Evolutionary conservation across 2,888 invertebrate species (phyloP).

Genomic region (Troides aeacus): DNA sequence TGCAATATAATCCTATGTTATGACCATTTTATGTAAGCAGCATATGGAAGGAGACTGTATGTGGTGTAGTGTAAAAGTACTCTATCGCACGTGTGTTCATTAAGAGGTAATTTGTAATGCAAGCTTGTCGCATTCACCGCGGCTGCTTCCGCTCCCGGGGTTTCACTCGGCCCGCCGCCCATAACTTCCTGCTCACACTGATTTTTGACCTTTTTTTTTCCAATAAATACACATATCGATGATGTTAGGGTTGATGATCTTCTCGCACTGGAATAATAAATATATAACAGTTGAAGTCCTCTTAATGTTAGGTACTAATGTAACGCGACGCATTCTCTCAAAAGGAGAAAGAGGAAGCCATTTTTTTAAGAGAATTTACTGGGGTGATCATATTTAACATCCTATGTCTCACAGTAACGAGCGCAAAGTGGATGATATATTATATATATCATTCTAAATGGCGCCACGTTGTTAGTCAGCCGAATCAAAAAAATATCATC

Average conservation of each 20-base stretch:
- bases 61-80: conserved; percentile 26
- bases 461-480: no score
- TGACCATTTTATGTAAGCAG: neutral
- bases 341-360: no score
- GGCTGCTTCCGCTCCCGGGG: conserved; percentile 63
- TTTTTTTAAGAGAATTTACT: no score
- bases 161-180: conserved; percentile 65
- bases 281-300: neutral
- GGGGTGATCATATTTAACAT: no score
- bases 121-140: conserved; percentile 57
- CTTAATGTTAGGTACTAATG: no score
- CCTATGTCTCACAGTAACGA: no score
- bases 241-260: conserved; percentile 46
- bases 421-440: no score
- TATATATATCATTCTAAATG: no score
- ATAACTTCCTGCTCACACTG: conserved; percentile 68
- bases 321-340: no score
- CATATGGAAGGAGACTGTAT: neutral
- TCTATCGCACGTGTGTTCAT: conserved; percentile 64
- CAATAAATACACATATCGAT: conserved; percentile 52
- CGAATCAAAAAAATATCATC: no score
- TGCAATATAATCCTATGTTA: neutral
- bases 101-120: conserved; percentile 74
- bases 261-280: neutral
- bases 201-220: conserved; percentile 70